Percentiles rank a stretch among this genome's conserved stretches.
Evolutionary conservation across 2,888 invertebrate species (phyloP).

Genomic region (Caenorhabditis sulstoni): DNA sequence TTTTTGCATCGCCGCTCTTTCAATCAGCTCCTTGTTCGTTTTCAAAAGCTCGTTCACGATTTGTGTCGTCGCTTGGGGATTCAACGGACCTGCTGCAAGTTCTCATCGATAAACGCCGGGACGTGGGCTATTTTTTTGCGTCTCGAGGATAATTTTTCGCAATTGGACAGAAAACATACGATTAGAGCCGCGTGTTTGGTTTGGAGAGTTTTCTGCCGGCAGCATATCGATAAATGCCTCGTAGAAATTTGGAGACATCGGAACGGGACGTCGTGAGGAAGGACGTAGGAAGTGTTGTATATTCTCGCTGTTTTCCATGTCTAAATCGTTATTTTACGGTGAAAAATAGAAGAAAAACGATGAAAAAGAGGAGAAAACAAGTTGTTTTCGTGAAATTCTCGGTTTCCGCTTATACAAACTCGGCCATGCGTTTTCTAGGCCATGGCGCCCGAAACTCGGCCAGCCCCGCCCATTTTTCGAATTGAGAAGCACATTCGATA

Average conservation of each 20-base stretch:
- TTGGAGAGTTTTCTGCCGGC: no score
- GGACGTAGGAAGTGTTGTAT: conserved; percentile 23
- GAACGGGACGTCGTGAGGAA: conserved; percentile 7
- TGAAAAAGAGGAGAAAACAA: neutral
- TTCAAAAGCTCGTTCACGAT: conserved; percentile 44
- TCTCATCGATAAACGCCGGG: no score
- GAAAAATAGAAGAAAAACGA: conserved; percentile 4
- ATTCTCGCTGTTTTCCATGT: conserved; percentile 6
- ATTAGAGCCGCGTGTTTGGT: no score
- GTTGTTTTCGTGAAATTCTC: neutral
- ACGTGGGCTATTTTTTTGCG: no score
- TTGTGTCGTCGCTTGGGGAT: conserved; percentile 11
- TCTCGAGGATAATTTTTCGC: no score
- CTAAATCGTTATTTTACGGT: neutral
- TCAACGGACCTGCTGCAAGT: neutral
- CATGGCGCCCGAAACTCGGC: neutral
- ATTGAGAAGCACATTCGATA: no score
- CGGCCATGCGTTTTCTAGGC: no score
- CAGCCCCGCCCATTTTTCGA: no score
- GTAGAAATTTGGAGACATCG: conserved; percentile 47
- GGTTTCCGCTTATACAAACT: neutral
- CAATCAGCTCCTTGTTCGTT: conserved; percentile 39
- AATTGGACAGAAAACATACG: no score
- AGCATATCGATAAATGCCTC: conserved; percentile 30
- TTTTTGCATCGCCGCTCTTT: conserved; percentile 46